Base-by-base conservation (phyloP, 2,797 vertebrate species). In the Acanthopagrus latus region DNA sequence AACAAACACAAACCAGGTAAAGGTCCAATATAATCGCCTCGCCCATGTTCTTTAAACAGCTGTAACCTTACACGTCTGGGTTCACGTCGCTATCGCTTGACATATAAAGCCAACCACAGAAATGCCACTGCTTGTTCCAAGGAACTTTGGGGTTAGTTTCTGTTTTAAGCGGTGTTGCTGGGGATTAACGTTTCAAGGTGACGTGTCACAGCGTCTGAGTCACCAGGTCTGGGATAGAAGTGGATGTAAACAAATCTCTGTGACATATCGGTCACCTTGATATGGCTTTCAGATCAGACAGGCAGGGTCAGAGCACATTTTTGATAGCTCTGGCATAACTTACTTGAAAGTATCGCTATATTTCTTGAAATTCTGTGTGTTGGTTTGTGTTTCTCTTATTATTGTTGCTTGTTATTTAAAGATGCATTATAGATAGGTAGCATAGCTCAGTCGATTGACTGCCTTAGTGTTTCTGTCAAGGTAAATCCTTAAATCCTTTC, bases 121-220 rank as follows among this genome's bases (percentile, higher is more conserved):
- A 71, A 77, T 83, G 64, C 62, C 13, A 0, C 47, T 12, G 72
- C 71, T 58, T 56, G 72, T 71, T 80, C 56, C 71, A n/a, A 43
- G 57, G 71, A 23, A 52, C 73, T 81, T 87, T 74, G 64, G 67
- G 71, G 71, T 74, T 71, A 43, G 78, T 74, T 81, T 83, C 84
- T 56, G 74, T 90, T 93, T 87, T 80, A 82, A 76, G 79, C 54
- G 9, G 62, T 72, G 88, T 89, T 91, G 85, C 82, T 76, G 86
- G 85, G 90, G 81, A 83, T 83, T 75, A 81, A 65, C 7, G 13
- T 67, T 66, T 57, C 65, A 72, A 64, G 52, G 54, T 63, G 54
- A 78, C 2, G 12, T 7, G 44, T 68, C 51, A 74, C 74, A 47
- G 46, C 1, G 8, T 10, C 52, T 76, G 64, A 84, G 76, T 88